These are phyloP conservation scores for Tuta absoluta DNA, from an alignment of 2,888 invertebrate genomes.

Conservation along the genomic window DNA sequence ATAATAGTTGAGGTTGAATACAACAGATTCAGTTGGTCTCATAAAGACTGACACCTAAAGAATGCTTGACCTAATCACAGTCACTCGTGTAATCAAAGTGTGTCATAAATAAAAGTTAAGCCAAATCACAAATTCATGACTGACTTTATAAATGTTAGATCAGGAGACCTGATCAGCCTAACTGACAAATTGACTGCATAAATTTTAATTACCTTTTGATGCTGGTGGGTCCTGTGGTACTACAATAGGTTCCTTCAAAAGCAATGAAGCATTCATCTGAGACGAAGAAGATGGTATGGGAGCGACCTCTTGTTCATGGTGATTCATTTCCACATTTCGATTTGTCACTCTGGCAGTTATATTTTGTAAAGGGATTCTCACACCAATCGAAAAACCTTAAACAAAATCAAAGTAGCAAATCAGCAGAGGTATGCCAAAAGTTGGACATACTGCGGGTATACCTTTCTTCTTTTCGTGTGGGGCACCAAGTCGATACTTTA, in stretches of 20 bases:
- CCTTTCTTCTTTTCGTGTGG: too few relatives aligned
- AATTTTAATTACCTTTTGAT: not conserved
- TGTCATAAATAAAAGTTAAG: too few relatives aligned
- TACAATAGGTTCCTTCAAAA: not conserved
- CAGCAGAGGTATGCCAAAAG: not conserved
- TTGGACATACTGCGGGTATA: too few relatives aligned
- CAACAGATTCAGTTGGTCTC: not conserved
- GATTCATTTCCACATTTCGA: not conserved
- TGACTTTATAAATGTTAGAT: not conserved
- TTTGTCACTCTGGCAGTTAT: not conserved
- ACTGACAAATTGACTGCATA: not conserved
- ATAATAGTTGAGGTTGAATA: not conserved
- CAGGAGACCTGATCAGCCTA: not conserved
- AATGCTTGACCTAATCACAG: too few relatives aligned
- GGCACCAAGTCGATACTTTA: too few relatives aligned
- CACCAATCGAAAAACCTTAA: not conserved
- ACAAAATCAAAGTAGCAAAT: not conserved
- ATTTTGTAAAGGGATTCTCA: not conserved
- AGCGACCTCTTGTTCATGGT: not conserved
- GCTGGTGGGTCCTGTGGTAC: not conserved
- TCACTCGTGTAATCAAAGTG: too few relatives aligned
- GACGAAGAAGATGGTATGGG: not conserved
- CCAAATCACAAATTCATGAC: too few relatives aligned
- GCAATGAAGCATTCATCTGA: not conserved
- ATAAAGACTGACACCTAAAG: too few relatives aligned